phyloP scores from a whole-genome alignment of 2,888 invertebrate genomes.

The Amphiduros pacificus region DNA sequence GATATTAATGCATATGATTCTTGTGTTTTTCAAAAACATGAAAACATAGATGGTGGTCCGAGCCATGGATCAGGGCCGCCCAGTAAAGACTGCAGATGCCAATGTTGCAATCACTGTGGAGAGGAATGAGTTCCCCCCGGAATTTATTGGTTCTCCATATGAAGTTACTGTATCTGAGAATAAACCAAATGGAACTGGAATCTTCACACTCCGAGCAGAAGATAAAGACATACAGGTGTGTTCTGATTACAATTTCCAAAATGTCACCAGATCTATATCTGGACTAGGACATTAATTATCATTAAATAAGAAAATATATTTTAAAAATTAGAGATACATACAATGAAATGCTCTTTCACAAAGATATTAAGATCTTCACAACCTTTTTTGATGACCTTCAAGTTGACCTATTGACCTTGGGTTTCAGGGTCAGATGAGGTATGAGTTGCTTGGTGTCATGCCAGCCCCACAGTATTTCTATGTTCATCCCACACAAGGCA shows the following conservation, averaged over 20 bases:
- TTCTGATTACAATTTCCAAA: too few species aligned
- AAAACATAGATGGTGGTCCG: conserved; percentile 28
- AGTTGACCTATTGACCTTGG: too few species aligned
- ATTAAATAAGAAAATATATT: too few species aligned
- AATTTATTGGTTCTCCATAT: conserved; percentile 31
- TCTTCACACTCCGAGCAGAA: conserved; percentile 34
- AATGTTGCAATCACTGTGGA: conserved; percentile 23
- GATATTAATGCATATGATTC: conserved; percentile 7
- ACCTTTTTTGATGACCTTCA: neutral
- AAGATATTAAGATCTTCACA: neutral
- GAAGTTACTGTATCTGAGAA: conserved; percentile 32
- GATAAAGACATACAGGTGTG: conserved; percentile 40
- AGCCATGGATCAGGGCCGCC: conserved; percentile 29
- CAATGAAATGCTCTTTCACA: too few species aligned
- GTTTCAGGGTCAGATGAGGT: conserved; percentile 24
- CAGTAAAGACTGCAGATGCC: conserved; percentile 22
- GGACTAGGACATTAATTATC: too few species aligned
- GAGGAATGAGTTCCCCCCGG: conserved; percentile 26
- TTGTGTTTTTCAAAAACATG: too few species aligned
- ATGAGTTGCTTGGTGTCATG: conserved; percentile 28
- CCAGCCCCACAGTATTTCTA: conserved; percentile 37
- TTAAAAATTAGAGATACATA: too few species aligned
- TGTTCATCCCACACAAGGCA: conserved; percentile 31
- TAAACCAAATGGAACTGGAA: conserved; percentile 24
- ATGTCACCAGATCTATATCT: too few species aligned